Conservation (phyloP, 1,140 invertebrate genomes). For the Drosophila subpulchrella region DNA sequence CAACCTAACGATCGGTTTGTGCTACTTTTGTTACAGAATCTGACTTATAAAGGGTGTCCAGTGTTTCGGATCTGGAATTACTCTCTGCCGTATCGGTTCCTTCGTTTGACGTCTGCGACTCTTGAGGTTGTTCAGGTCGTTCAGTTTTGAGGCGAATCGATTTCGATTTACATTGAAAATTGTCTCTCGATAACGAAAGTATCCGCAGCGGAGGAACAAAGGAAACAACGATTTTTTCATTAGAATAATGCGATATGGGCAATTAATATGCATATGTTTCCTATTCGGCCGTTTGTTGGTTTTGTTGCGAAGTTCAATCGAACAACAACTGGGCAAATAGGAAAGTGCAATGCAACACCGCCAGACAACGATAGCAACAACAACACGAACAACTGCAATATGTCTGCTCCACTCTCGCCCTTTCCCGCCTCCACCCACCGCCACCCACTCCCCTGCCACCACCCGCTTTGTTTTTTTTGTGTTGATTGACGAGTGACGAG, state of each 20-base stretch:
- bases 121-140: conserved; percentile 70
- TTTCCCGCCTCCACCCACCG: background rate
- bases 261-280: conserved; percentile 81
- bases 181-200: conserved; percentile 34
- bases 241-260: conserved; percentile 63
- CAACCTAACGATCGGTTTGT: background rate
- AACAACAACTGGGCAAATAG: conserved; percentile 77
- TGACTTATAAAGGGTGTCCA: background rate
- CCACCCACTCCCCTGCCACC: conserved; percentile 2
- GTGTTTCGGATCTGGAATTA: conserved; percentile 6
- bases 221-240: conserved; percentile 49
- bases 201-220: conserved; percentile 13
- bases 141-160: conserved; percentile 48
- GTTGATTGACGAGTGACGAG: conserved; percentile 63
- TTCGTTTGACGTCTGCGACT: conserved; percentile 20
- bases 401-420: conserved; percentile 13
- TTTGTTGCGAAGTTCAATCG: conserved; percentile 51
- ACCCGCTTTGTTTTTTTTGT: conserved; percentile 5
- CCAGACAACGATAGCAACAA: conserved; percentile 33
- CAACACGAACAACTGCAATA: conserved; percentile 43
- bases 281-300: conserved; percentile 37
- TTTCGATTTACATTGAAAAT: conserved; percentile 69
- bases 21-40: background rate
- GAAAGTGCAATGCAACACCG: conserved; percentile 68
- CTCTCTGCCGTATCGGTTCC: background rate